phyloP scores from a whole-genome alignment of 1,140 invertebrate species.

The Anadara kagoshimensis region DNA sequence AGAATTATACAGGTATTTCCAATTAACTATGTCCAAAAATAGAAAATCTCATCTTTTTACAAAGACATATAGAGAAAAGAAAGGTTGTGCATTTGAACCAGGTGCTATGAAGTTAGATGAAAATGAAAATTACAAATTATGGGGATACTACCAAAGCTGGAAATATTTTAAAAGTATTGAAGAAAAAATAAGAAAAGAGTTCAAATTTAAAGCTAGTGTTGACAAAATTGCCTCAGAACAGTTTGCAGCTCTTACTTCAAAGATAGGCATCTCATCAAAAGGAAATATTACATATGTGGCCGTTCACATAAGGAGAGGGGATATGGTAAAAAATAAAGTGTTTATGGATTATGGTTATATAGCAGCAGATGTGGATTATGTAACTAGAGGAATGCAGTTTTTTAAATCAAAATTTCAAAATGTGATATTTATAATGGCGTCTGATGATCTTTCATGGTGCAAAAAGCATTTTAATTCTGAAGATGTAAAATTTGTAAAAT shows the following conservation, averaged over 20 bases:
- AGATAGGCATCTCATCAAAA: neutral
- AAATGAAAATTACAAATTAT: slow-evolving; percentile 23
- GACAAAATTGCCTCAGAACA: slow-evolving; percentile 7
- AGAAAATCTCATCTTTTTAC: no score
- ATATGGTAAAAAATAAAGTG: slow-evolving; percentile 33
- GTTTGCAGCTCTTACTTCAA: slow-evolving; percentile 6
- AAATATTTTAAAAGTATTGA: slow-evolving; percentile 40
- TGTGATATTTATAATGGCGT: slow-evolving; percentile 50
- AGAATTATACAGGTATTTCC: slow-evolving; percentile 31
- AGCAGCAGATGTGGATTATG: slow-evolving; percentile 32
- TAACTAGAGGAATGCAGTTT: slow-evolving; percentile 43
- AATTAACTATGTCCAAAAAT: neutral
- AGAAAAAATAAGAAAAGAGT: slow-evolving; percentile 28
- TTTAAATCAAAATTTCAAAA: slow-evolving; percentile 41
- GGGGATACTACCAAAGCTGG: slow-evolving; percentile 49
- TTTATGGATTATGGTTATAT: slow-evolving; percentile 44
- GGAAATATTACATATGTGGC: slow-evolving; percentile 31
- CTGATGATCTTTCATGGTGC: slow-evolving; percentile 54
- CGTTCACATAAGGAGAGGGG: slow-evolving; percentile 52
- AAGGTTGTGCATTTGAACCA: slow-evolving; percentile 41
- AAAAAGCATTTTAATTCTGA: slow-evolving; percentile 23
- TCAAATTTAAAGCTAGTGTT: slow-evolving; percentile 29
- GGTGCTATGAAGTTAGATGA: slow-evolving; percentile 14
- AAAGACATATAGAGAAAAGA: slow-evolving; percentile 20
- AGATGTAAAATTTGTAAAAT: slow-evolving; percentile 36